Evolutionary conservation across 2,113 vertebrate genomes (phyloP), one percentile per base, ranked within the genome.

Genomic region (Trogon surrucura): DNA sequence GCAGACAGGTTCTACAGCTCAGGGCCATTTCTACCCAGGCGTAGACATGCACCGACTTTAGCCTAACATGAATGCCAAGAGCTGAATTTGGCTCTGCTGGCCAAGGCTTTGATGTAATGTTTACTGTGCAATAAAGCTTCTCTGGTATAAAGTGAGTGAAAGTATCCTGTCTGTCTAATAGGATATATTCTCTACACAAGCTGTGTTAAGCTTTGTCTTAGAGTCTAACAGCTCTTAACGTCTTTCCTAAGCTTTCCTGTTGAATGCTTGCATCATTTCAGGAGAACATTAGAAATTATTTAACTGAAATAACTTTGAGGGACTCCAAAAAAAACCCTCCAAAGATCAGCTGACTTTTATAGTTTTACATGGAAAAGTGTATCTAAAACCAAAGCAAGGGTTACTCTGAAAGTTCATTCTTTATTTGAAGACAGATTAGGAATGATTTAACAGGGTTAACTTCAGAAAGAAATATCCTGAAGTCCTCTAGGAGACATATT

Each of bases 381-480:
- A 74, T 82, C 93, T 93, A 77, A 94, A 95, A 82, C 48, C 66
- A 62, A 95, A 96, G 57, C 51, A 95, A 90, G 51, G 48, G 85
- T 92, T 96, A 85, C 62, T 81, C 47, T 86, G 44, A 81, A 89
- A 58, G 84, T 75, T 91, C 79, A 77, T 86, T 96, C 70, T 94
- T 90, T 92, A 91, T 93, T 90, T 90, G 85, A 87, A 92, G 89
- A 91, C 66, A 91, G 91, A 62, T 95, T 91, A 93, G 56, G 87
- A 91, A 95, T 94, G 81, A 97, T 97, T 97, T 97, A 97, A 91
- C 88, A 90, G 94, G 69, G 94, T 95, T 97, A 95, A 94, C 92
- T 91, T 89, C 66, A 64, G 75, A 93, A 93, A 91, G 87, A 97
- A 96, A 93, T 92, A 86, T 92, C 72, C 70, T 80, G 21, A 91